Percentiles rank a stretch among this genome's conserved stretches.
Conservation (phyloP, 2,113 vertebrate species). For the Podarcis cretensis region DNA sequence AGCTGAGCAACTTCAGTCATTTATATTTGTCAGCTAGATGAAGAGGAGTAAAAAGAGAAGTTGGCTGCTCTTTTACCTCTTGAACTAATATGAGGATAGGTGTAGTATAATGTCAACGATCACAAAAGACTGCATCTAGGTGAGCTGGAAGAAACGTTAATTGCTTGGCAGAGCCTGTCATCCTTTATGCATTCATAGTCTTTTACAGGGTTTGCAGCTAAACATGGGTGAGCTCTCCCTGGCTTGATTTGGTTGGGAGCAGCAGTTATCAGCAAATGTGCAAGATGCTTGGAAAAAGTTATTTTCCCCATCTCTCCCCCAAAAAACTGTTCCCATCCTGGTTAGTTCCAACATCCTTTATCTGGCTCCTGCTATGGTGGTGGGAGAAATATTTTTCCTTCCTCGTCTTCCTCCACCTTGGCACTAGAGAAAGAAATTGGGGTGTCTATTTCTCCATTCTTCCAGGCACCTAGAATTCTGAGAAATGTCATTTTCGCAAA, state of each 20-base stretch:
- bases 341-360: not conserved
- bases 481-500: not conserved
- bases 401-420: not conserved
- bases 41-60: not conserved
- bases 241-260: not conserved
- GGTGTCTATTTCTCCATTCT: not conserved
- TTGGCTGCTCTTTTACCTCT: not conserved
- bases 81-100: not conserved
- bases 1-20: not conserved
- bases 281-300: not conserved
- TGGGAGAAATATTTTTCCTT: not conserved
- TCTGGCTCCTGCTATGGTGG: not conserved
- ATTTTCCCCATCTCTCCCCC: not conserved
- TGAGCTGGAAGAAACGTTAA: not conserved
- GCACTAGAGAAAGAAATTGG: not conserved
- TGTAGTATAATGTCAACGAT: not conserved
- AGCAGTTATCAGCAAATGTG: not conserved
- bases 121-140: not conserved
- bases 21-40: not conserved
- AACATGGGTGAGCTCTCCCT: not conserved
- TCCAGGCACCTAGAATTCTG: not conserved
- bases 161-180: not conserved
- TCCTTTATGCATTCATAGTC: not conserved
- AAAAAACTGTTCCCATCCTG: not conserved
- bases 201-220: not conserved